Evolutionary conservation across 2,888 invertebrate genomes (phyloP), one percentile per base, ranked within the genome.

Genomic region (Pachydiplax longipennis): DNA sequence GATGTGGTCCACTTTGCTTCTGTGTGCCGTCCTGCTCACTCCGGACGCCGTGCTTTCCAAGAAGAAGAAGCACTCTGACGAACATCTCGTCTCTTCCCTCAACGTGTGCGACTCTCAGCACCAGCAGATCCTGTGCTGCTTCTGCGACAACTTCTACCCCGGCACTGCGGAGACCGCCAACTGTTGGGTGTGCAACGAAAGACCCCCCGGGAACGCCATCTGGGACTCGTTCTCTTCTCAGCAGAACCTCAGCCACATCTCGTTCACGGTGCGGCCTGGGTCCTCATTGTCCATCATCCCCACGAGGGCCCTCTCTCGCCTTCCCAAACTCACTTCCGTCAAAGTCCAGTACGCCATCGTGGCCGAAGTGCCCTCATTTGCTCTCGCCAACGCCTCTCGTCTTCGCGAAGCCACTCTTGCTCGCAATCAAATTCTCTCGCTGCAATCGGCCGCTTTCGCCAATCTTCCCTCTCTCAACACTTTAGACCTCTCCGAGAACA

Each of bases 221-320:
- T 97, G 97, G 97, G 95, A 95, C 92, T 95, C 96, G 93, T 97
- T 97, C 94, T 95, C 95, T 37, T 96, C 96, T 58, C 97, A 97
- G 91, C 61, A 90, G 18, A 95, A 95, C 92, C 94, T 97, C 92
- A 95, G 96, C 93, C 96, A 96, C 93, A 95, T 97, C 92, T 96
- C 96, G 93, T 96, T 97, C 93, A 96, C 96, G 92, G 96, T 97
- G 82, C 95, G 96, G 92, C 96, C 96, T 90, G 96, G 96, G 93
- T 96, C 96, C 25, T 95, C 95, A 35, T 94, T 97, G 91, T 96
- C 95, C 91, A 96, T 96, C 93, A 95, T 97, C 92, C 97, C 97
- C 6, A 96, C 96, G 31, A 96, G 96, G 93, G 96, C 96, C 81
- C 94, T 97, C 44, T 95, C 95, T 92, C 96, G 96, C 92, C 94